phyloP scores from a whole-genome alignment of 92 coral and sea anemone species.

The Zoanthus sociatus region DNA sequence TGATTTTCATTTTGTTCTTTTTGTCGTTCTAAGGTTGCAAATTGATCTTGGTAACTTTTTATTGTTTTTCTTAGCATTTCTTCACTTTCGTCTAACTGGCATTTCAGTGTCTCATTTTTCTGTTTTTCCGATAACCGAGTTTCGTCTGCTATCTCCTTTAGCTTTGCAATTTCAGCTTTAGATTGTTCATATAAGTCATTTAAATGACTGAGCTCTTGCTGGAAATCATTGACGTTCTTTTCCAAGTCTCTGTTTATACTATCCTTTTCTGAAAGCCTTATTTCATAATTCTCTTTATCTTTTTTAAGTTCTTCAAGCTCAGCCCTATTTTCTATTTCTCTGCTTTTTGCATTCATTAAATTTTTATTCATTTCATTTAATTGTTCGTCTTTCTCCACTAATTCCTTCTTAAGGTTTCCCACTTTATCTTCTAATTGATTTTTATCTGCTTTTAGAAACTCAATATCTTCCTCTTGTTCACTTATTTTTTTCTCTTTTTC shows the following conservation, averaged over 20 bases:
- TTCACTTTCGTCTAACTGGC: constrained; percentile 73
- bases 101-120: constrained; percentile 69
- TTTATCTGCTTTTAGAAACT: not conserved
- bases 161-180: constrained; percentile 11
- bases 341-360: constrained; percentile 40
- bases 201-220: constrained; percentile 49
- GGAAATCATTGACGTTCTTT: constrained; percentile 53
- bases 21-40: constrained; percentile 58
- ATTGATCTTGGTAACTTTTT: constrained; percentile 71
- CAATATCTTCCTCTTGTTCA: not conserved
- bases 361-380: constrained; percentile 59
- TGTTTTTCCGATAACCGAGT: constrained; percentile 32
- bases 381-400: constrained; percentile 47
- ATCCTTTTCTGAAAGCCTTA: constrained; percentile 63
- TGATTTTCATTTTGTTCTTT: constrained; percentile 64
- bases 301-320: constrained; percentile 61
- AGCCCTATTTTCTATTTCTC: constrained; percentile 44
- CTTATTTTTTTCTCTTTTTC: constrained; percentile 2
- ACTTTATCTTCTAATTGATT: constrained; percentile 46
- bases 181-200: constrained; percentile 10
- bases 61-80: constrained; percentile 68
- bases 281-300: constrained; percentile 66
- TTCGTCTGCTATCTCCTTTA: constrained; percentile 23
- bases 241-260: constrained; percentile 64
- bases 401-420: constrained; percentile 49